Evolutionary conservation across 2,888 invertebrate genomes (phyloP), one percentile per base, ranked within the genome.

Genomic region (Odontothrips loti): DNA sequence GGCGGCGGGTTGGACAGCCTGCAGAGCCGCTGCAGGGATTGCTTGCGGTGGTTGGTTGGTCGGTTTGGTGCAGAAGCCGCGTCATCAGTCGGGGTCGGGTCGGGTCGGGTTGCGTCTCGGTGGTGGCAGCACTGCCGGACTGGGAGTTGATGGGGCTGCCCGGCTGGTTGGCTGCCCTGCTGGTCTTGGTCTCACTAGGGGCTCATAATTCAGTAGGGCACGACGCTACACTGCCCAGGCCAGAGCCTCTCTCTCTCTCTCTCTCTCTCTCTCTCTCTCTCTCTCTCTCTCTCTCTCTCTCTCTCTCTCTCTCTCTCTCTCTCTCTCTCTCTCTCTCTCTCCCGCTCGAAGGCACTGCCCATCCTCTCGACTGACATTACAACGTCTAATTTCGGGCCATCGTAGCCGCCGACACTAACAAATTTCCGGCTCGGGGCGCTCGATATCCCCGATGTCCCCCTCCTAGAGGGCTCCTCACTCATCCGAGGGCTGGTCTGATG

Each of bases 261-360:
- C 51, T 51, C 51, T 51, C 51, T 51, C 51, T 51, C 51, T 51
- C 51, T 51, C 51, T 51, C 51, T 51, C 51, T 51, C 51, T 51
- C 51, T 51, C 51, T 51, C 51, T 51, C 51, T 51, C 51, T 51
- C 51, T 51, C 3, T 51, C 51, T 51, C 51, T 51, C 51, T 51
- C 51, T 51, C 10, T 51, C 58, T 58, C 15, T 58, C 58, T 15
- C 15, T 15, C 58, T 58, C 51, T 51, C 51, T 51, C 51, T 51
- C 51, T 51, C 3, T 51, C 51, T 51, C 51, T 51, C 51, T 51
- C 51, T 51, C 10, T 51, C 58, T 58, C 15, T 58, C 58, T 15
- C 15, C 20, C 58, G 11, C 11, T 58, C 15, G 20, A 6, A 17
- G 15, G 11, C 20, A 20, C 58, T 17, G 4, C 10, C 20, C 58